Evolutionary conservation across 2,797 vertebrate species (phyloP), one percentile per base, ranked within the genome.

Genomic region (Rhyacichthys aspro): DNA sequence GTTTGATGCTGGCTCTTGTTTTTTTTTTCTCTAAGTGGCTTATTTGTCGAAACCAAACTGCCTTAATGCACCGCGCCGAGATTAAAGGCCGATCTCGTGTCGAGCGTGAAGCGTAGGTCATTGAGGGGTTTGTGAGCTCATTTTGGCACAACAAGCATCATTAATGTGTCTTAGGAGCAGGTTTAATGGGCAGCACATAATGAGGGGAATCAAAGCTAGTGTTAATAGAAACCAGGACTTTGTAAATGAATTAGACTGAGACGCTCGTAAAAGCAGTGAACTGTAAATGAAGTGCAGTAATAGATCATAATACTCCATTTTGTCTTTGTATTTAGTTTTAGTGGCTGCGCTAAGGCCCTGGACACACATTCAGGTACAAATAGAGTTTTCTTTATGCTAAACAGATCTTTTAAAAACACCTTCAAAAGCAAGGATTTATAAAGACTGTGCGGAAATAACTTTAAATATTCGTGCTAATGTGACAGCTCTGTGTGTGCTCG

Each of bases 41-140:
- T 69, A 64, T 83, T 78, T 79, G 73, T 72, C 9, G 57, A 81
- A n/a, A 56, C 71, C 79, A 81, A 84, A 75, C 74, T 62, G 76
- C 67, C 68, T 61, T 60, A 74, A 86, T 58, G 43, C 71, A 70
- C 53, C 59, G 23, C 75, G 67, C 55, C 50, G 57, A 50, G 57
- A 81, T 77, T 60, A 68, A 42, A 69, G 62, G 62, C 64, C 17
- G 66, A 8, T 70, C 60, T 59, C 39, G 58, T 73, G 79, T 66
- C 58, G 52, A 59, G 57, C 32, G 61, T 33, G 44, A 47, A 63
- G 52, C 39, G 43, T 37, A 11, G 61, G 57, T 59, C 10, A 8
- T 14, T 17, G 9, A 6, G 34, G 23, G 42, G 36, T 46, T 46
- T 58, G 55, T 19, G 38, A 12, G 11, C 7, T n/a, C 50, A 10